Evolutionary conservation across 1,140 invertebrate genomes (phyloP), one percentile per base, ranked within the genome.

Genomic region (Drosophila nikananu): DNA sequence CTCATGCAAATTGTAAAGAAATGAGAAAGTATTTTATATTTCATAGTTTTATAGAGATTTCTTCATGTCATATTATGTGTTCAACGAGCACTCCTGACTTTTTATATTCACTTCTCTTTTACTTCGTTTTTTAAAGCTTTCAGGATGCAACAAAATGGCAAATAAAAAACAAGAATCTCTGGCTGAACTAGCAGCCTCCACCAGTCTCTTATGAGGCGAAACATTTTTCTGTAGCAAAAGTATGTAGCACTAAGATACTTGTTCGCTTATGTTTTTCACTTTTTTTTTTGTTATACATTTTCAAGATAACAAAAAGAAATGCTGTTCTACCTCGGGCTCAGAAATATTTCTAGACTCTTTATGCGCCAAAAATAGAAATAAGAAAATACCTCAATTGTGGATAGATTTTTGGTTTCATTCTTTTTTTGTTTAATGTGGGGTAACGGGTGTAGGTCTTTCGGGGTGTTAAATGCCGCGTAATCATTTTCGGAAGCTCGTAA

Each of bases 401-500:
- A 68, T 57, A 57, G 72, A 41, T 35, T 61, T 32, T 52, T 25
- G 8, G 41, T 48, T 70, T 57, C 39, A 46, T 30, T n/a, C 23
- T 17, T 57, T 57, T 42, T 57, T n/a, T 49, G 23, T 57, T 65
- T 46, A 35, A 46, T 23, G 21, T 37, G 54, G 51, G 52, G 25
- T 64, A 57, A 57, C 51, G 41, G 41, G 19, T 32, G 30, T 57
- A 25, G 37, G 21, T 57, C 54, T 57, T 39, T 57, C 21, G 54
- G 46, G 59, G 71, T 83, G 81, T 63, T 65, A 83, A 86, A 67
- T 73, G 83, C 83, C 86, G 80, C 84, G 83, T 89, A 89, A 86
- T 86, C 83, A 86, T 80, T 89, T 89, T 86, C 80, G 73, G 83
- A 83, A 89, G 83, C 80, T 78, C 73, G 59, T 76, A 74, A 74